Evolutionary conservation across 2,888 invertebrate species (phyloP).

Genomic region (Hymenopus coronatus): DNA sequence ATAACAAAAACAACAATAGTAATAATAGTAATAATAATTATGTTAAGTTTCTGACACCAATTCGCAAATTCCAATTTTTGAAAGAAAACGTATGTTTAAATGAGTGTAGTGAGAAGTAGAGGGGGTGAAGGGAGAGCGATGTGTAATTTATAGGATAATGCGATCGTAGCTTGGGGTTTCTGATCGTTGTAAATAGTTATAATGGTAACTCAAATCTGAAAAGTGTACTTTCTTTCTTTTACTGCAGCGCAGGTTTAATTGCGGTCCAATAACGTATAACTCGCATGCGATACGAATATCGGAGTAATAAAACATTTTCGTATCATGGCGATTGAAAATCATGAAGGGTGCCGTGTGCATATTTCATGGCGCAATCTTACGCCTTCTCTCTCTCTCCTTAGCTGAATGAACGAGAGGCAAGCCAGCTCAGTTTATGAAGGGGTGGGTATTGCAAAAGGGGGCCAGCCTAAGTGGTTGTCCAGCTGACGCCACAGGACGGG

Average conservation of each 20-base stretch:
- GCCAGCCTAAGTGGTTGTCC: constrained; percentile 51
- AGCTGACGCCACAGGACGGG: constrained; percentile 51
- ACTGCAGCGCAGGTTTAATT: background rate
- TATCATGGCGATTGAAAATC: background rate
- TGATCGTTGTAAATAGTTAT: too few relatives aligned
- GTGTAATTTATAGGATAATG: too few relatives aligned
- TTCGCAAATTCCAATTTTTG: too few relatives aligned
- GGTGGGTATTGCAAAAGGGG: constrained; percentile 3
- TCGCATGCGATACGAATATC: background rate
- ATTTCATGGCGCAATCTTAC: background rate
- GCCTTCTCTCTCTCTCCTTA: background rate
- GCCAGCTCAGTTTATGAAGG: constrained; percentile 8
- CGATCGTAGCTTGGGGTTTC: too few relatives aligned
- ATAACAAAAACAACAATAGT: too few relatives aligned
- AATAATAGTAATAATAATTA: too few relatives aligned
- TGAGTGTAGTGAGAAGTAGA: too few relatives aligned
- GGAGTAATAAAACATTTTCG: background rate
- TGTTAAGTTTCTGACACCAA: too few relatives aligned
- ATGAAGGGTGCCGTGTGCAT: background rate
- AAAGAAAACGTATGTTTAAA: too few relatives aligned
- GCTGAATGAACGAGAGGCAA: background rate
- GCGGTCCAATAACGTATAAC: background rate
- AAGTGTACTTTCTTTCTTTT: too few relatives aligned
- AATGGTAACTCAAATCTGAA: too few relatives aligned
- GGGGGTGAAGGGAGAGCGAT: too few relatives aligned